Base-by-base conservation (phyloP, 2,888 invertebrate genomes). In the Hoplodrina blanda region DNA sequence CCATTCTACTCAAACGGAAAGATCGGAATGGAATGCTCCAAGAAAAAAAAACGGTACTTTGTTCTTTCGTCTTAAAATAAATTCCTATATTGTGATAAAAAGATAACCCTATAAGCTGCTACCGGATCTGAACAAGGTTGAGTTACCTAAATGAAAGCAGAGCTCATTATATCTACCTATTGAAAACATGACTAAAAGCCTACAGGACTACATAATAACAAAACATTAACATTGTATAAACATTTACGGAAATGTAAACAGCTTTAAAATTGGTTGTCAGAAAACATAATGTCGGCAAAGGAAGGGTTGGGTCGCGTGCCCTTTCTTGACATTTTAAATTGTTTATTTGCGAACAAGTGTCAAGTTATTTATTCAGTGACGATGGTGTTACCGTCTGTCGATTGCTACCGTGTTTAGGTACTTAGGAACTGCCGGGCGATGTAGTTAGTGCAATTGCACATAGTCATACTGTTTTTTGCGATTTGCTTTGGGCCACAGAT, bases 261-360 rank as follows among this genome's bases (percentile, higher is more conserved):
- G 76, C 86, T 90, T 86, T 88, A 83, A 93, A 95, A 93, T 94
- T 92, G 93, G 90, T 92, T 94, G 95, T 94, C 93, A 93, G 94
- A 91, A 92, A 93, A 92, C 93, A 93, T 93, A 93, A 94, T 93
- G 94, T 91, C 90, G 89, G 90, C 78, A 81, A 37, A 88, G 90
- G 90, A 94, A 93, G 95, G 95, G 94, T 94, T 93, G 90, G 88
- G 86, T 83, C 82, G 86, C 85, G 85, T 88, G 90, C 94, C 95
- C 94, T 95, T 94, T 92, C 95, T 94, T 95, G 95, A 95, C 95
- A 94, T 95, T 95, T 95, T 95, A 95, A 95, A 95, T 95, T 96
- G 95, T 96, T 95, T 95, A 94, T 95, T 95, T 95, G 91, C 91
- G 90, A 93, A 94, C 95, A 94, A 94, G 94, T 94, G 95, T 95